A percentile compares a stretch with the other conserved stretches of the same genome.
phyloP scores from a whole-genome alignment of 1,140 invertebrate genomes.

The Pseudomyrmex flavicornis region DNA sequence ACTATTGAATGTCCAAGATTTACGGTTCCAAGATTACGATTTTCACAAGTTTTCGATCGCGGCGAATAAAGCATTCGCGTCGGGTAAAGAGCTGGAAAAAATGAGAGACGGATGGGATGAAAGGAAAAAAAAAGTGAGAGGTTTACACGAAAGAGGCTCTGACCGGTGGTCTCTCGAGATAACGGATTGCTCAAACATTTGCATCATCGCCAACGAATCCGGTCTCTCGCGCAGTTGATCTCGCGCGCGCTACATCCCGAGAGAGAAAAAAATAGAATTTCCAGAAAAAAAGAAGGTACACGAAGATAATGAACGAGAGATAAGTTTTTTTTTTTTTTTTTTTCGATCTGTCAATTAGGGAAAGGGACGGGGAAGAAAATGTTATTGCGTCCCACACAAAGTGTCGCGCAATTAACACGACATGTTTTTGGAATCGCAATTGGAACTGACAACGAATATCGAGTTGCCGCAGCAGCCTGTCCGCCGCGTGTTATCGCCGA shows the following conservation, averaged over 20 bases:
- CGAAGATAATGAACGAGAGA: too few relatives aligned
- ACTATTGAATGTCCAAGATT: slow-evolving; percentile 60
- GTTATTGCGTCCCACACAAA: slow-evolving; percentile 33
- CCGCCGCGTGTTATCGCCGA: neutral
- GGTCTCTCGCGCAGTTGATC: neutral
- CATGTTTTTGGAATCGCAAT: slow-evolving; percentile 76
- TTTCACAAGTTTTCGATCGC: slow-evolving; percentile 51
- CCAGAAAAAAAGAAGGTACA: neutral
- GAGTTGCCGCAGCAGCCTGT: neutral
- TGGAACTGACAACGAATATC: slow-evolving; percentile 66
- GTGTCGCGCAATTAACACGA: slow-evolving; percentile 76
- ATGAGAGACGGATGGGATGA: slow-evolving; percentile 9
- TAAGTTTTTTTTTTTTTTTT: neutral
- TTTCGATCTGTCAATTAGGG: slow-evolving; percentile 53
- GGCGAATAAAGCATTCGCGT: slow-evolving; percentile 3
- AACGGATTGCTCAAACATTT: slow-evolving; percentile 52
- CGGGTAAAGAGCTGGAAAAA: slow-evolving; percentile 11
- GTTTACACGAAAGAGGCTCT: neutral
- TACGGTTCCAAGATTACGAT: slow-evolving; percentile 60
- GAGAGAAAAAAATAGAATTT: slow-evolving; percentile 34
- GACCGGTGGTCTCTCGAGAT: slow-evolving; percentile 49
- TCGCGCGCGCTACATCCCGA: slow-evolving; percentile 7
- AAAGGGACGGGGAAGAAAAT: neutral
- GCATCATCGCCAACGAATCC: slow-evolving; percentile 36
- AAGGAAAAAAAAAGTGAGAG: neutral